Conservation (phyloP, 2,888 invertebrate species). For the Calameuta pallipes region DNA sequence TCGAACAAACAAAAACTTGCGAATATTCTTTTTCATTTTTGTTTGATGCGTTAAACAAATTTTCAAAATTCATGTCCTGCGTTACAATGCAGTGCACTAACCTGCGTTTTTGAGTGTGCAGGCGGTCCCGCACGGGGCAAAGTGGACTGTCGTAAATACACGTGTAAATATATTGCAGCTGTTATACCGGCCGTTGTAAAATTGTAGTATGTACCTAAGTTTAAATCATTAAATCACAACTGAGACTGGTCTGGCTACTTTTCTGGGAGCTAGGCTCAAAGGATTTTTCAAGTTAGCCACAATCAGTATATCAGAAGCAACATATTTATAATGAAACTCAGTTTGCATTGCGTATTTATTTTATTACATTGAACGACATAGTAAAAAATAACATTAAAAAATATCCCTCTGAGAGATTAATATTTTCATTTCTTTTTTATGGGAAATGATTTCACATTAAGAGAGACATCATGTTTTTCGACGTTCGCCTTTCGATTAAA, state of each 20-base stretch:
- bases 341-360: not conserved
- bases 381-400: not conserved
- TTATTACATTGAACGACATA: not conserved
- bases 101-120: slow-evolving; percentile 10
- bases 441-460: not conserved
- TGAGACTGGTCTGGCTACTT: slow-evolving; percentile 6
- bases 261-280: not conserved
- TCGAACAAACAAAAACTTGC: not conserved
- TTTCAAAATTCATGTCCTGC: not conserved
- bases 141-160: slow-evolving; percentile 58
- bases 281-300: not conserved
- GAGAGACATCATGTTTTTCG: not conserved
- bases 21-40: not conserved
- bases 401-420: not conserved
- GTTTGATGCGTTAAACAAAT: not conserved
- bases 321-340: not conserved
- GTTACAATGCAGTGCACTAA: not conserved
- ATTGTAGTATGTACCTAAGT: slow-evolving; percentile 40
- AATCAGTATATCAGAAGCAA: not conserved
- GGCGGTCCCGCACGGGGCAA: slow-evolving; percentile 35
- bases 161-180: slow-evolving; percentile 62
- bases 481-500: not conserved
- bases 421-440: not conserved
- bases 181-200: slow-evolving; percentile 55
- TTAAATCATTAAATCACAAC: slow-evolving; percentile 52